Evolutionary conservation across 1,140 invertebrate species (phyloP), one percentile per base, ranked within the genome.

Genomic region (Lordiphosa stackelbergi): DNA sequence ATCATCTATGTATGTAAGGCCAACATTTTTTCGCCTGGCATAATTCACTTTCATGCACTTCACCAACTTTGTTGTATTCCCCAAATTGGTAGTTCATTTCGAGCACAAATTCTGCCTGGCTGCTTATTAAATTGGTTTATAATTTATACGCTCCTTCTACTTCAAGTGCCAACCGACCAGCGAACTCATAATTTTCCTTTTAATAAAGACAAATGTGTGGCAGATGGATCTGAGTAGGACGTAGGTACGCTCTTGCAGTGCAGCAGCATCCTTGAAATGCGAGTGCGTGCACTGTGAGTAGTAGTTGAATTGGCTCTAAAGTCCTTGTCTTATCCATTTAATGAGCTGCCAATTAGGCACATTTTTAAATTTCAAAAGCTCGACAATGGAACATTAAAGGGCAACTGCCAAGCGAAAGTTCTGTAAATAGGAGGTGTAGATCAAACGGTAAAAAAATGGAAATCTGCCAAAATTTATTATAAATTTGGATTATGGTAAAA

Each of bases 91-190:
- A 83, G 72, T 81, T 73, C 72, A 83, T 81, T 83, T 72, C 48
- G 73, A 42, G 66, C 75, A 73, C 60, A 70, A 66, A 73, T 81
- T 66, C 71, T 52, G 71, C 58, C 55, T 58, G 66, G 66, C 41
- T 74, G 65, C 75, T 69, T 81, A 72, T 66, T 72, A 81, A 81
- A 81, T 81, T 81, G 77, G 77, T 77, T 83, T 81, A 69, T 84
- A 81, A 81, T 81, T 81, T 84, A 81, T 81, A 77, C 46, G 57
- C 59, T 56, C 38, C 52, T 46, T 52, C 56, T 56, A 38, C 52
- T 49, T 60, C 53, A 64, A 53, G 56, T 49, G 53, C 45, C 48
- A 68, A 46, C 34, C 53, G 47, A 40, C 28, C 48, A 61, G 52
- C 45, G 28, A 42, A 58, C 40, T 56, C 72, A 64, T 83, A 83